phyloP scores from a whole-genome alignment of 2,113 vertebrate species.

The Equus przewalskii region DNA sequence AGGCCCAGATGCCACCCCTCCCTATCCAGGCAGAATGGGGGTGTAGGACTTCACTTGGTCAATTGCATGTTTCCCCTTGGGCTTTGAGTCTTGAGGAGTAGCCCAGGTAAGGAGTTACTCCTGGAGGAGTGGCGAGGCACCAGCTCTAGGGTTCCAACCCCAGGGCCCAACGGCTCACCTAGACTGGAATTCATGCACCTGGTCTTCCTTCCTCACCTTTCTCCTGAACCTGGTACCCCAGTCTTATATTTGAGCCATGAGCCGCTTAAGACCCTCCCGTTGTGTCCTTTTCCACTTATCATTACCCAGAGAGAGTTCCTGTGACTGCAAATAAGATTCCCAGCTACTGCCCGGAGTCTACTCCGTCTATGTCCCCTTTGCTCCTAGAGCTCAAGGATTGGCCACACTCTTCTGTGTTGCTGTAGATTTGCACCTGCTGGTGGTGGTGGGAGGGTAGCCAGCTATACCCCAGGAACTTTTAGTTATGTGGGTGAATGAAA shows the following conservation, averaged over 20 bases:
- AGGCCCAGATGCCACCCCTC: not conserved
- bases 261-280: not conserved
- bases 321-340: not conserved
- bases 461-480: not conserved
- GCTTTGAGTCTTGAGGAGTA: not conserved
- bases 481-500: not conserved
- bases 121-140: accelerated
- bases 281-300: not conserved
- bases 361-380: not conserved
- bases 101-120: not conserved
- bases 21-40: not conserved
- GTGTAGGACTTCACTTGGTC: not conserved
- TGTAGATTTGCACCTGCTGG: not conserved
- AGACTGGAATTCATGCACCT: not conserved
- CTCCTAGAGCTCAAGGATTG: not conserved
- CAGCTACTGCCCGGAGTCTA: not conserved
- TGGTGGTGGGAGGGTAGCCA: not conserved
- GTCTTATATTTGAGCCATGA: not conserved
- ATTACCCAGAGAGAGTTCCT: not conserved
- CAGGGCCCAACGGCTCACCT: accelerated
- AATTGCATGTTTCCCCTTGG: accelerated
- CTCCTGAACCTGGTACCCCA: not conserved
- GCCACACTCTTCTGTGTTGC: not conserved
- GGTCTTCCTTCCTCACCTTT: not conserved
- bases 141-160: not conserved